Evolutionary conservation across 2,797 vertebrate species (phyloP).

Genomic region (Coracias cyanogaster): DNA sequence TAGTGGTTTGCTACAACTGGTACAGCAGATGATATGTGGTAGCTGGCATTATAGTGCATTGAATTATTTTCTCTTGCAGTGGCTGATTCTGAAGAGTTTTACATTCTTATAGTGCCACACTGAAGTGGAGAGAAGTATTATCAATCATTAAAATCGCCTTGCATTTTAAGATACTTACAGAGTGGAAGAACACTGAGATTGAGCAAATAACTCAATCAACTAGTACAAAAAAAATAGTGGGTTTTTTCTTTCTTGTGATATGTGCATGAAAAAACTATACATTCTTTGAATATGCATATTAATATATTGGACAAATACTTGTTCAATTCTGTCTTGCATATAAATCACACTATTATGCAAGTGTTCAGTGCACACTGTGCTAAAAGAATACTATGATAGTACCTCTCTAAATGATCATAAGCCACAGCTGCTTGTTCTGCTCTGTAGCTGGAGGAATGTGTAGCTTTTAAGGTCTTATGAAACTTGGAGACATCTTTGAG

Average conservation of each 20-base stretch:
- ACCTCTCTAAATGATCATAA: not conserved
- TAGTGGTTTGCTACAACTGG: not conserved
- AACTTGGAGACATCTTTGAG: not conserved
- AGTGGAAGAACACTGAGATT: not conserved
- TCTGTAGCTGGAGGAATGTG: not conserved
- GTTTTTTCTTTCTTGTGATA: not conserved
- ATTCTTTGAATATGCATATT: not conserved
- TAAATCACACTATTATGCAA: not conserved
- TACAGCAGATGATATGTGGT: not conserved
- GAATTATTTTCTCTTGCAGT: constrained; percentile 8
- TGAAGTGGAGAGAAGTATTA: not conserved
- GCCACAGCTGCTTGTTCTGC: not conserved
- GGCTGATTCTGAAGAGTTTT: not conserved
- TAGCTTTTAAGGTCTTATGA: not conserved
- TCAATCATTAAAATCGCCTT: constrained; percentile 19
- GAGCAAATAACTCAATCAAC: constrained; percentile 6
- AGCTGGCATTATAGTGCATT: not conserved
- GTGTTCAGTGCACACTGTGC: not conserved
- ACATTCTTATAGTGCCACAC: not conserved
- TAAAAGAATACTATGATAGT: not conserved
- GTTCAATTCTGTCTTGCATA: not conserved
- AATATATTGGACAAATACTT: not conserved
- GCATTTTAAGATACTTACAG: constrained; percentile 18
- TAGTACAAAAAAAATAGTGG: not conserved
- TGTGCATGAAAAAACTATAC: not conserved